Conservation (phyloP, 2,113 vertebrate genomes). For the Megaceryle maxima region DNA sequence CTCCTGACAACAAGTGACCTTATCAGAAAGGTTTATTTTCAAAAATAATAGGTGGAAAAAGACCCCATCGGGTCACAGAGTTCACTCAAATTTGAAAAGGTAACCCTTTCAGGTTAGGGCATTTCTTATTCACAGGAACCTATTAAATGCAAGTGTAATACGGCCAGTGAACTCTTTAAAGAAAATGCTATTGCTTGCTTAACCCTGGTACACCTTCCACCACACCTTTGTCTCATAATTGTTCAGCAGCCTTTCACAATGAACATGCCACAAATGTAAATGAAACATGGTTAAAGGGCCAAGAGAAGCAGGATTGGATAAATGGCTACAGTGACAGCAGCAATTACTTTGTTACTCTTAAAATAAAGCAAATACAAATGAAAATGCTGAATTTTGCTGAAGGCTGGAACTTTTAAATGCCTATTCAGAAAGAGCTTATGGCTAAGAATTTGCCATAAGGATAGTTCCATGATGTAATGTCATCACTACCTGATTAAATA, state of each 20-base stretch:
- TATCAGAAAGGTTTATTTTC: background rate
- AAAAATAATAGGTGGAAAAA: background rate
- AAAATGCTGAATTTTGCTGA: background rate
- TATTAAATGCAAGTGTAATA: background rate
- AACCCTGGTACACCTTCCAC: background rate
- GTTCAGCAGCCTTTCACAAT: background rate
- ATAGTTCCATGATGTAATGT: background rate
- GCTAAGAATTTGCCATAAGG: background rate
- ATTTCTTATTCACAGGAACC: background rate
- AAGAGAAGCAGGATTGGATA: background rate
- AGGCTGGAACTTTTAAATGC: background rate
- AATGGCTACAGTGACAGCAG: background rate
- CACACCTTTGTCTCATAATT: background rate
- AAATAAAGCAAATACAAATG: background rate
- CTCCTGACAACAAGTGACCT: background rate
- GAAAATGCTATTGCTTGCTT: background rate
- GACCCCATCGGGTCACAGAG: rapidly evolving
- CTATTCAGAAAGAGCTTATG: background rate
- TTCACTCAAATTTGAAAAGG: background rate
- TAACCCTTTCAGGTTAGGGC: background rate
- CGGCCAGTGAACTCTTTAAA: background rate
- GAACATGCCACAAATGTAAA: background rate
- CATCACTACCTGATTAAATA: background rate
- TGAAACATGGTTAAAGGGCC: background rate
- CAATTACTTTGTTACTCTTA: background rate